A percentile compares a stretch with the other conserved stretches of the same genome.
These are phyloP conservation scores for Dorcus hopei DNA, from an alignment of 2,888 invertebrate genomes.

Conservation along the genomic window DNA sequence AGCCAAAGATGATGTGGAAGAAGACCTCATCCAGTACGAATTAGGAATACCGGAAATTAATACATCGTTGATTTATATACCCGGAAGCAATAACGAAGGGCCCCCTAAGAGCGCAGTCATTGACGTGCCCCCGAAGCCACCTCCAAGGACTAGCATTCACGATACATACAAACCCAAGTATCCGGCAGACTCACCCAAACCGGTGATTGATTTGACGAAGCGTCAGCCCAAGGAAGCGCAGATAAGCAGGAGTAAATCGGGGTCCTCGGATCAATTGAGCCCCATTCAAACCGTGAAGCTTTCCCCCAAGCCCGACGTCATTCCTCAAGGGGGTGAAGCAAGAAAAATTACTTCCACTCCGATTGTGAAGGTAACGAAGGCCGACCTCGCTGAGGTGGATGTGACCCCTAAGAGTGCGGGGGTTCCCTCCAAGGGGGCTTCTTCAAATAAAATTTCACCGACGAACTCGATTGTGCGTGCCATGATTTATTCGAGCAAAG, in stretches of 20 bases:
- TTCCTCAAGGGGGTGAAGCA: slow-evolving; percentile 4
- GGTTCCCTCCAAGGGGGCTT: slow-evolving; percentile 26
- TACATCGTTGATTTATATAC: slow-evolving; percentile 20
- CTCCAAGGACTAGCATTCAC: slow-evolving; percentile 33
- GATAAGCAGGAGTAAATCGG: not conserved
- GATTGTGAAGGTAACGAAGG: not conserved
- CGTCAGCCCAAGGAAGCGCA: not conserved
- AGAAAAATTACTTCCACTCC: not conserved
- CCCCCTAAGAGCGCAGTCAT: not conserved
- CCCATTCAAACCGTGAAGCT: not conserved
- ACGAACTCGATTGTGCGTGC: slow-evolving; percentile 54
- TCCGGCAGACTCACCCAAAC: slow-evolving; percentile 41
- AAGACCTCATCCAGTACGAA: slow-evolving; percentile 33
- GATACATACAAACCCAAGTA: slow-evolving; percentile 37
- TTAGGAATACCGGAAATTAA: slow-evolving; percentile 38
- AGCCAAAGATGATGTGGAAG: slow-evolving; percentile 37
- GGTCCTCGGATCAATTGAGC: not conserved
- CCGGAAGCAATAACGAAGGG: too few species aligned
- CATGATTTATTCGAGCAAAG: slow-evolving; percentile 58
- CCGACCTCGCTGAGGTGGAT: too few species aligned
- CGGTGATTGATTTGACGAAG: slow-evolving; percentile 19
- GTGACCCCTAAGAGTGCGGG: too few species aligned
- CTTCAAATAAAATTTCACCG: slow-evolving; percentile 49
- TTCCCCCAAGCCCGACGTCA: slow-evolving; percentile 6
- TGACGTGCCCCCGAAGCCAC: slow-evolving; percentile 47